Conservation (phyloP, 1,140 invertebrate species). For the Chionoecetes opilio region DNA sequence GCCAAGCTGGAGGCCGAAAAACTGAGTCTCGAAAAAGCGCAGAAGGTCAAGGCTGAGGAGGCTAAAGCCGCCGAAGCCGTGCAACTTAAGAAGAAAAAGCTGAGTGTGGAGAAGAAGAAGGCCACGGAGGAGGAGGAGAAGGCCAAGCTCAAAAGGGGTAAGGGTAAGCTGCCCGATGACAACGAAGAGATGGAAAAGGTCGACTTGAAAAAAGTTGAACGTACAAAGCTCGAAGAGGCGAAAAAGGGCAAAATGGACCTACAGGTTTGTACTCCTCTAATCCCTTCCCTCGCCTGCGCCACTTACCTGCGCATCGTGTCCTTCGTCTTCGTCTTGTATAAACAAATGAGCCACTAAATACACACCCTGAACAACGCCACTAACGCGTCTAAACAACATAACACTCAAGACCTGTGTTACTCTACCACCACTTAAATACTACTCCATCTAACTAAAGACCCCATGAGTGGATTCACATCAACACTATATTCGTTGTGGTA, state of each 20-base stretch:
- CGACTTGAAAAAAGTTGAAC: slow-evolving; percentile 63
- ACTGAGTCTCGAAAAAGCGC: slow-evolving; percentile 57
- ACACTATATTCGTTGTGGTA: too few relatives aligned
- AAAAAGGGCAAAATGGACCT: slow-evolving; percentile 42
- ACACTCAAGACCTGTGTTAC: too few relatives aligned
- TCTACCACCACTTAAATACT: too few relatives aligned
- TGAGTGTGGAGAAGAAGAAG: slow-evolving; percentile 29
- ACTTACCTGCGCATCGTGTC: not conserved
- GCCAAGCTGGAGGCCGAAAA: slow-evolving; percentile 53
- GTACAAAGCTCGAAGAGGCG: slow-evolving; percentile 30
- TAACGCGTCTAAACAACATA: not conserved
- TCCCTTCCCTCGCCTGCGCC: not conserved
- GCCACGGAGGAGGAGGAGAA: slow-evolving; percentile 51
- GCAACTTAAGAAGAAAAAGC: slow-evolving; percentile 52
- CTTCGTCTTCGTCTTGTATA: not conserved
- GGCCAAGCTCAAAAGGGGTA: slow-evolving; percentile 50
- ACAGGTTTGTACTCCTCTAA: not conserved
- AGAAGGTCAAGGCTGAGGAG: slow-evolving; percentile 54
- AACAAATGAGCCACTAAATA: slow-evolving; percentile 3
- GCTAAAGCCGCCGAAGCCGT: slow-evolving; percentile 22
- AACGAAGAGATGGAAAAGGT: slow-evolving; percentile 56
- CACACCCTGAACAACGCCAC: not conserved
- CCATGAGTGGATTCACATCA: too few relatives aligned
- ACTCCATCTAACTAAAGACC: too few relatives aligned
- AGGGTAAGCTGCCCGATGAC: slow-evolving; percentile 44